phyloP scores from a whole-genome alignment of 1,140 invertebrate species.

The Metaphire vulgaris region DNA sequence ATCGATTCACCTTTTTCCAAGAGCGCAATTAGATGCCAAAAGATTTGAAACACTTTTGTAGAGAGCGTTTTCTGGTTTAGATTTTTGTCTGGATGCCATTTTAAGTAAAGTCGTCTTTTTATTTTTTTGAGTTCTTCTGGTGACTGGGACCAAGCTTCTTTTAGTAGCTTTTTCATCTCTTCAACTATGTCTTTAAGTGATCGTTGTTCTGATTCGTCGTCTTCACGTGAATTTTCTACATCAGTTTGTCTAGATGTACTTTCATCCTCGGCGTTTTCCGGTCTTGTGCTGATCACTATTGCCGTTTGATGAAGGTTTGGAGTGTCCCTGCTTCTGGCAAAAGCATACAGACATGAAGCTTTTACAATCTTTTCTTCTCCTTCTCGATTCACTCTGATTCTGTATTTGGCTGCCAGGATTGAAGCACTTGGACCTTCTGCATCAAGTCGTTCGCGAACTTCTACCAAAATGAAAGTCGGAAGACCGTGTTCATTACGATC shows the following conservation, averaged over 20 bases:
- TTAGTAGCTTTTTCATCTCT: slow-evolving; percentile 33
- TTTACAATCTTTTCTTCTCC: background rate
- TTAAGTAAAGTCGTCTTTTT: slow-evolving; percentile 26
- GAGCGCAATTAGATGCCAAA: slow-evolving; percentile 30
- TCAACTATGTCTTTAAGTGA: slow-evolving; percentile 11
- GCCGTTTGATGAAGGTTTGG: background rate
- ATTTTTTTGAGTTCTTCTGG: slow-evolving; percentile 26
- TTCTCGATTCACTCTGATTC: slow-evolving; percentile 6
- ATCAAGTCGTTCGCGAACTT: background rate
- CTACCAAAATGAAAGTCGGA: slow-evolving; percentile 11
- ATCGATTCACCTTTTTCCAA: slow-evolving; percentile 13
- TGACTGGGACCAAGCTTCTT: slow-evolving; percentile 31
- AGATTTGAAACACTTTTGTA: slow-evolving; percentile 36
- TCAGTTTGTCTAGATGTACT: too few species aligned
- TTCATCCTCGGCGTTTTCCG: too few species aligned
- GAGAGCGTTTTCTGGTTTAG: slow-evolving; percentile 34
- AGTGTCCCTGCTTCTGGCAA: too few species aligned
- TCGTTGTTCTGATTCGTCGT: too few species aligned
- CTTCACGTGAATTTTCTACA: too few species aligned
- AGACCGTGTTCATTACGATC: background rate
- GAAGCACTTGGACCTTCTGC: background rate
- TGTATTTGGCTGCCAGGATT: background rate
- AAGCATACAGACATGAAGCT: too few species aligned
- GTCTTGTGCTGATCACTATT: background rate
- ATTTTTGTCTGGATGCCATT: slow-evolving; percentile 33